These are phyloP conservation scores for Babylonia areolata DNA, from an alignment of 1,140 invertebrate genomes.

Conservation along the genomic window DNA sequence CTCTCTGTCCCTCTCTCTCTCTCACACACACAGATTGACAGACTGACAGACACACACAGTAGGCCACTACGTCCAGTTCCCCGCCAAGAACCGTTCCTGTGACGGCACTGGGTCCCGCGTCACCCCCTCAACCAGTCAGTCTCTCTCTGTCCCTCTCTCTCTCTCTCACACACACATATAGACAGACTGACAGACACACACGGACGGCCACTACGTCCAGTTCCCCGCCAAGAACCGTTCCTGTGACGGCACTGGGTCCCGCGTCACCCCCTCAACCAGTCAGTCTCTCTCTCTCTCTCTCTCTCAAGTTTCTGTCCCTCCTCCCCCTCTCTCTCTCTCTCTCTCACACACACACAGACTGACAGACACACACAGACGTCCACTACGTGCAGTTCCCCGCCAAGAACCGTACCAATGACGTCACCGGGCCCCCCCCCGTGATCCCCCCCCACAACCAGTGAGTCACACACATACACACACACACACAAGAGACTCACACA, in stretches of 20 bases:
- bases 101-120: constrained; percentile 26
- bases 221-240: constrained; percentile 38
- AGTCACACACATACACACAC: constrained; percentile 11
- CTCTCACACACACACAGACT: no score
- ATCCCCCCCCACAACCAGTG: constrained; percentile 41
- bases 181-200: no score
- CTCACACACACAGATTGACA: no score
- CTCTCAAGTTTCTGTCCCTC: no score
- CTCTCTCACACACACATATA: no score
- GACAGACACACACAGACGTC: no score
- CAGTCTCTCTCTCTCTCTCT: no score
- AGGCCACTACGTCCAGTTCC: constrained; percentile 43
- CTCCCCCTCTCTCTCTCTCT: no score
- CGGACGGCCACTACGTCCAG: constrained; percentile 32
- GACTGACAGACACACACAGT: no score
- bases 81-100: constrained; percentile 38
- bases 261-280: constrained; percentile 39
- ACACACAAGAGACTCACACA: no score
- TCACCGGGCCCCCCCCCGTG: constrained; percentile 9
- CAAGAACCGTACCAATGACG: constrained; percentile 38
- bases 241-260: constrained; percentile 35
- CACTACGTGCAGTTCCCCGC: constrained; percentile 42
- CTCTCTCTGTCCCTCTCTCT: no score
- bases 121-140: constrained; percentile 45
- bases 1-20: no score